These are phyloP conservation scores for Pyrocoelia pectoralis DNA, from an alignment of 2,888 invertebrate species.

Conservation along the genomic window DNA sequence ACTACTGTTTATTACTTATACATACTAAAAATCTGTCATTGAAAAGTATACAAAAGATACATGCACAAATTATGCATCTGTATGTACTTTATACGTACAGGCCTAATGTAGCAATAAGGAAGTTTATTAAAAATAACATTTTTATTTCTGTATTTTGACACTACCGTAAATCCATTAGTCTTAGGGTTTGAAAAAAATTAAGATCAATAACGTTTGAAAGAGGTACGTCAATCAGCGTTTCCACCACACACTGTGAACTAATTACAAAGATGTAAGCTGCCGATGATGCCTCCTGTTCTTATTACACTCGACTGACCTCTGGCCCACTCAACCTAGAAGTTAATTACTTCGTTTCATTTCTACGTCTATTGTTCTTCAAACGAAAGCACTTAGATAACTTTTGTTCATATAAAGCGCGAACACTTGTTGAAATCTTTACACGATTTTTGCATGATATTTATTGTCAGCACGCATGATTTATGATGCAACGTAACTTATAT, in stretches of 20 bases:
- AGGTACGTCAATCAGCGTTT: conserved; percentile 32
- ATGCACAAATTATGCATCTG: neutral
- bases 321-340: conserved; percentile 35
- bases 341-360: conserved; percentile 43
- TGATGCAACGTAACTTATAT: neutral
- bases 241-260: conserved; percentile 43
- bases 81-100: neutral
- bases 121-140: conserved; percentile 4
- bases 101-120: neutral
- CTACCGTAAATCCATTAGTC: conserved; percentile 22
- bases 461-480: conserved; percentile 5
- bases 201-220: conserved; percentile 28
- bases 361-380: conserved; percentile 29
- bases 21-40: too few species aligned
- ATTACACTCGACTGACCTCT: conserved; percentile 33
- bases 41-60: too few species aligned
- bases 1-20: too few species aligned
- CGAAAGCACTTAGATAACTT: conserved; percentile 19
- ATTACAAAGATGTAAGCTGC: conserved; percentile 43
- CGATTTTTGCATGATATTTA: conserved; percentile 9
- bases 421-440: neutral
- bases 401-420: neutral
- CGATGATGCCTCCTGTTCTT: conserved; percentile 42
- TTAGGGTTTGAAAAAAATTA: conserved; percentile 22
- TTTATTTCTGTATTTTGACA: conserved; percentile 3